Base-by-base conservation (phyloP, 2,888 invertebrate species). In the Dilophus febrilis region DNA sequence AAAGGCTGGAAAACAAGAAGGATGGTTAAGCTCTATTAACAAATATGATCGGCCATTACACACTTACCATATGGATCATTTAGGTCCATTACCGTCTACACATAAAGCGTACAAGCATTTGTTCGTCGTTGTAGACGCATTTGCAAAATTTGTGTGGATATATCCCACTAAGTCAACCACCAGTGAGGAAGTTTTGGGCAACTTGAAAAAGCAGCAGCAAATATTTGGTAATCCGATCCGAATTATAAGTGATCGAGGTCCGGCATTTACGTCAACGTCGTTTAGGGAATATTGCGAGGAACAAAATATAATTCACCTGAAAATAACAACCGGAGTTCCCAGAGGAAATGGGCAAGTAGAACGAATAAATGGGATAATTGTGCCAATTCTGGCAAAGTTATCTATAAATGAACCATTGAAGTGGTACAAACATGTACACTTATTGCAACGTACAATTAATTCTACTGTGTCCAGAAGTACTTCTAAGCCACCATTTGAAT, bases 51-150 rank as follows among this genome's bases (percentile, higher is more conserved):
- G 38, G 4, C 55, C 55, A 12, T 40, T 57, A 10, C 44, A 51
- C 16, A 55, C 53, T 0, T 50, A 47, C 12, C 55, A 56, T 37
- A 31, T 52, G 8, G 56, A 57, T 37, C 58, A 58, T 35, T 17
- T 59, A 4, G 55, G 56, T 4, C 55, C 55, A 3, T 28, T 53
- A 35, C 42, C 47, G 0, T 46, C 45, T 13, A 56, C 53, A 0
- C 46, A 45, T 3, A 55, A 55, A 29, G 45, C 44, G 14, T 55
- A 33, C 14, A 33, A 17, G 11, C 11, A 17, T 27, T n/a, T 22
- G 22, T 22, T 22, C 8, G 22, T 22, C 4, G 28, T 37, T n/a
- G 26, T 37, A 12, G 37, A 30, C 30, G 37, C 30, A n/a, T 37
- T 37, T 3, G 10, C 29, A 3, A 29, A 28, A 50, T 8, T 10